phyloP scores from a whole-genome alignment of 2,113 vertebrate genomes.

The Corythaixoides concolor region DNA sequence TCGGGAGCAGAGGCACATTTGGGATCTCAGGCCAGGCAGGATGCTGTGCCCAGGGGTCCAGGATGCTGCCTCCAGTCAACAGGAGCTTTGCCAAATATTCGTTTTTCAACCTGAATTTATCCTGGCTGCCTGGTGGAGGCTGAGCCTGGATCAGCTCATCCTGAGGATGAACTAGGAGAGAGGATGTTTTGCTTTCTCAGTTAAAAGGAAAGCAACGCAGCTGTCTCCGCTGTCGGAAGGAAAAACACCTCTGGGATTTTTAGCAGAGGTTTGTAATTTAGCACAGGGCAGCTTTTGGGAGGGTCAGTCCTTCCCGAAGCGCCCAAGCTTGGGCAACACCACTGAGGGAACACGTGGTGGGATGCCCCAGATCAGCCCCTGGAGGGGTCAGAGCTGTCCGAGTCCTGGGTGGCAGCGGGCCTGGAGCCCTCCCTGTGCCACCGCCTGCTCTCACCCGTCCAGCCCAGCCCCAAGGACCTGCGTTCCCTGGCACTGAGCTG shows the following conservation, averaged over 20 bases:
- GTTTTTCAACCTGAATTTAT: neutral
- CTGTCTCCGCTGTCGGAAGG: neutral
- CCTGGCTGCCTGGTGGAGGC: neutral
- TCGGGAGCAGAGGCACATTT: neutral
- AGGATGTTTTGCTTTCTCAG: neutral
- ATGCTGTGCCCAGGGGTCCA: neutral
- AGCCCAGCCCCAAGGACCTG: neutral
- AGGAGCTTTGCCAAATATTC: neutral
- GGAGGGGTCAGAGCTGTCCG: neutral
- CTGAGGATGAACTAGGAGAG: neutral
- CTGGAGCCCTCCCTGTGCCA: neutral
- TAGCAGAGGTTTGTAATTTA: neutral
- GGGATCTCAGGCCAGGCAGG: neutral
- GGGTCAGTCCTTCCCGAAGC: neutral
- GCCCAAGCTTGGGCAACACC: neutral
- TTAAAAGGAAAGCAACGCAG: neutral
- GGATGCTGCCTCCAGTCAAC: neutral
- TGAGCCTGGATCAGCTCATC: neutral
- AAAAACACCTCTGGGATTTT: neutral
- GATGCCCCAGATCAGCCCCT: neutral
- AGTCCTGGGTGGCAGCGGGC: neutral
- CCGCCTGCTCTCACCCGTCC: neutral
- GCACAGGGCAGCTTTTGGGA: neutral
- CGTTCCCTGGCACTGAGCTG: accelerated
- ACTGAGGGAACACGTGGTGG: neutral